Evolutionary conservation across 2,113 vertebrate genomes (phyloP).

Genomic region (Crocuta crocuta): DNA sequence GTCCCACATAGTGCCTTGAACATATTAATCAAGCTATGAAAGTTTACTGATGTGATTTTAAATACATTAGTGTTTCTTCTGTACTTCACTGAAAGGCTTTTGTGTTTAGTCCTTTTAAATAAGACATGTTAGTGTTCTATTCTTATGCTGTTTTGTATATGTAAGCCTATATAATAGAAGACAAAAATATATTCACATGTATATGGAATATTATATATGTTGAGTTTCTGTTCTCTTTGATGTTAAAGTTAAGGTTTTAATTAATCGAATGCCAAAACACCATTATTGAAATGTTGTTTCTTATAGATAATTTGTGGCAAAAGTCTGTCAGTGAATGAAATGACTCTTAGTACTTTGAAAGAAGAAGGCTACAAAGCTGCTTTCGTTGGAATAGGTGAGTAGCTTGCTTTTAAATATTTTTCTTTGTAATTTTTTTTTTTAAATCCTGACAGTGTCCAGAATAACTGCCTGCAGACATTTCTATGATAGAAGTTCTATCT

Average conservation of each 20-base stretch:
- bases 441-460: constrained; percentile 10
- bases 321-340: constrained; percentile 89
- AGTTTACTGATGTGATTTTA: not conserved
- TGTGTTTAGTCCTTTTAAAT: not conserved
- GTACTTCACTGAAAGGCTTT: not conserved
- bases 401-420: constrained; percentile 5
- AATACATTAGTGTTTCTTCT: not conserved
- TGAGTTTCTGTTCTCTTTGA: not conserved
- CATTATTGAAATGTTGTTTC: constrained; percentile 51
- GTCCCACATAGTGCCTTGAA: not conserved
- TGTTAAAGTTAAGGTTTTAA: constrained; percentile 11
- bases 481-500: not conserved
- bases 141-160: not conserved
- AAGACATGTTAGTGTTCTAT: not conserved
- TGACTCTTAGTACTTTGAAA: constrained; percentile 91
- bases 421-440: not conserved
- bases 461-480: not conserved
- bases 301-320: constrained; percentile 91
- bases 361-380: constrained; percentile 90
- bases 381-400: constrained; percentile 96
- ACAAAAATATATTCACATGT: not conserved
- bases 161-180: not conserved
- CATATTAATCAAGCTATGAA: not conserved
- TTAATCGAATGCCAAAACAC: not conserved
- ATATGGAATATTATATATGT: not conserved